These are phyloP conservation scores for Hemiscyllium ocellatum DNA, from an alignment of 2,113 vertebrate species.

Conservation along the genomic window DNA sequence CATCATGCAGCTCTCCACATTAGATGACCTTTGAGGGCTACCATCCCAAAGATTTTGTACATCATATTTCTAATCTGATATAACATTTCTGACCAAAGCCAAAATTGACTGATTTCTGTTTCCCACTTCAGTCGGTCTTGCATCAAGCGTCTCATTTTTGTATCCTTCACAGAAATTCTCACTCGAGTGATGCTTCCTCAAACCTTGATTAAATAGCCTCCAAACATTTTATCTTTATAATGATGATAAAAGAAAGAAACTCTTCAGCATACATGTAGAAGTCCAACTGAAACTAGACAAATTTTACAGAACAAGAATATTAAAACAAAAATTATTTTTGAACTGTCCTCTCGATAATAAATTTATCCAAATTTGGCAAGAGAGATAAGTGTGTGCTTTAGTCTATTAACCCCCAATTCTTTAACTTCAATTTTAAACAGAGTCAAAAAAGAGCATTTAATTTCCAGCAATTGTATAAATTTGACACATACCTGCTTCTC, in stretches of 20 bases:
- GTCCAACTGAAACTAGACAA: not conserved
- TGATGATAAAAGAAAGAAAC: not conserved
- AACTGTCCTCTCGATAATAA: not conserved
- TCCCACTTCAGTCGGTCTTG: not conserved
- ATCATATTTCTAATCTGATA: not conserved
- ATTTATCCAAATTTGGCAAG: not conserved
- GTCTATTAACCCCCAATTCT: not conserved
- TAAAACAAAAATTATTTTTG: not conserved
- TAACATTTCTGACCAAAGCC: not conserved
- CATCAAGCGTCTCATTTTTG: not conserved
- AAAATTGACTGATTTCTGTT: not conserved
- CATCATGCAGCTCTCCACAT: not conserved
- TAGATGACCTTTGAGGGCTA: not conserved
- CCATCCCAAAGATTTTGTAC: not conserved
- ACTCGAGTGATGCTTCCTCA: not conserved
- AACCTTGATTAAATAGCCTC: not conserved
- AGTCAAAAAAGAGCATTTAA: not conserved
- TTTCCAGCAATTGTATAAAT: not conserved
- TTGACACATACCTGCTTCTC: slow-evolving; percentile 59
- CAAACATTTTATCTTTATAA: not conserved
- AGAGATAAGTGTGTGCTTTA: not conserved
- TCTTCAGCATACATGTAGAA: not conserved
- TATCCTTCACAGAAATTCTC: not conserved
- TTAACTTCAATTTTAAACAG: not conserved
- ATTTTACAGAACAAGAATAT: not conserved